These are phyloP conservation scores for Ptychodera flava DNA, from an alignment of 35 echinoderm and acorn worm species.

Conservation along the genomic window DNA sequence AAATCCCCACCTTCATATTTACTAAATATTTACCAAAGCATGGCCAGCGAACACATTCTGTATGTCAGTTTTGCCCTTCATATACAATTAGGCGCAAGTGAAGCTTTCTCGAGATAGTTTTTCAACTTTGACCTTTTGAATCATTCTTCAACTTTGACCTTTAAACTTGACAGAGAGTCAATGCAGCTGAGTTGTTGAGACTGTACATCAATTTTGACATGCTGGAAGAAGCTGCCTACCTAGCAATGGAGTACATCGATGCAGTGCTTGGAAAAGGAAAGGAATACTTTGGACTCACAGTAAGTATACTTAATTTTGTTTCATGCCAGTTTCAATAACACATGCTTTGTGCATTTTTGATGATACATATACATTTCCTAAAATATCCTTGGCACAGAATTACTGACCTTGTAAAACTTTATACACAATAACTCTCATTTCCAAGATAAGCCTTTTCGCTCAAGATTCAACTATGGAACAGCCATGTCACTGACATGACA, in stretches of 20 bases:
- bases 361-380: background rate
- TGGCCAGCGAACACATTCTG: too few species aligned
- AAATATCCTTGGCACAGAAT: background rate
- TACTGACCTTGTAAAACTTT: background rate
- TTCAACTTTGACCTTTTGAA: too few species aligned
- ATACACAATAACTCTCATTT: background rate
- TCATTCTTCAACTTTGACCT: too few species aligned
- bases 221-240: constrained; percentile 56
- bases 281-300: constrained; percentile 72
- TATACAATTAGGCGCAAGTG: too few species aligned
- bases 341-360: too few species aligned
- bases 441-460: background rate
- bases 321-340: too few species aligned
- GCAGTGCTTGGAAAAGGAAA: constrained; percentile 59
- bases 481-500: background rate
- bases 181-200: constrained; percentile 44
- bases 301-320: too few species aligned
- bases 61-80: too few species aligned
- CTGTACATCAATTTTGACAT: constrained; percentile 84
- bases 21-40: too few species aligned
- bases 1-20: too few species aligned
- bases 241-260: constrained; percentile 71
- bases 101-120: too few species aligned
- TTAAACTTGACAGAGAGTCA: constrained; percentile 35
- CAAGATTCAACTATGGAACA: background rate